Conservation (phyloP, 2,113 vertebrate genomes). For the Passer domesticus region DNA sequence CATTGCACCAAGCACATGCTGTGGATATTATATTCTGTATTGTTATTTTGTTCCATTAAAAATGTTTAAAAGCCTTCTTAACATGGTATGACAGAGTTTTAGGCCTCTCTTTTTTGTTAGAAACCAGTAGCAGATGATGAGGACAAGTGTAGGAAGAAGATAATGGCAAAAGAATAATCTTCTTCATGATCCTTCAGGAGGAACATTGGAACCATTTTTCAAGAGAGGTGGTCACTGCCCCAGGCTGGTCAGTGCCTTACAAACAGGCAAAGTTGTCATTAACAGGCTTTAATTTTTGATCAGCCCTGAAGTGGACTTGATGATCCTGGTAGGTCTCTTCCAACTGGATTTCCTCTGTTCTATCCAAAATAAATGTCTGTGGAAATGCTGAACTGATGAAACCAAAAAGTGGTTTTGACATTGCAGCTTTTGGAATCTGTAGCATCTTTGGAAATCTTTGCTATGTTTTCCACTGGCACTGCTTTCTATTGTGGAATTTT, state of each 20-base stretch:
- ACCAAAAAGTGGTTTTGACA: background rate
- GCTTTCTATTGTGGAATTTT: background rate
- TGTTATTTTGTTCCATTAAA: conserved; percentile 35
- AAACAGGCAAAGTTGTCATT: background rate
- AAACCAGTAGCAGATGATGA: conserved; percentile 1
- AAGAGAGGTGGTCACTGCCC: background rate
- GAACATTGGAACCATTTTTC: background rate
- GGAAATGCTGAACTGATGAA: background rate
- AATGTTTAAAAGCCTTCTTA: conserved; percentile 6
- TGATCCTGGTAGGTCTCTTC: background rate
- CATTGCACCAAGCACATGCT: conserved; percentile 6
- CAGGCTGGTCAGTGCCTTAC: background rate
- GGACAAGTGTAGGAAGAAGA: background rate
- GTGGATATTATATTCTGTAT: conserved; percentile 13
- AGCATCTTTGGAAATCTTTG: background rate
- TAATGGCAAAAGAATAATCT: background rate
- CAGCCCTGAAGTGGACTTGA: background rate
- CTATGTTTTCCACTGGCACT: background rate
- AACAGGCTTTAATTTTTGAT: background rate
- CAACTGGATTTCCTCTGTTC: background rate
- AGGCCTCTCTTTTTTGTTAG: background rate
- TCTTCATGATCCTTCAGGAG: background rate
- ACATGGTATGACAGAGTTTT: background rate
- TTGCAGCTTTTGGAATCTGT: background rate
- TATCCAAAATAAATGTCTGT: background rate